Percentiles rank a stretch among this genome's conserved stretches.
Conservation (phyloP, 2,888 invertebrate genomes). For the Brenthis ino region DNA sequence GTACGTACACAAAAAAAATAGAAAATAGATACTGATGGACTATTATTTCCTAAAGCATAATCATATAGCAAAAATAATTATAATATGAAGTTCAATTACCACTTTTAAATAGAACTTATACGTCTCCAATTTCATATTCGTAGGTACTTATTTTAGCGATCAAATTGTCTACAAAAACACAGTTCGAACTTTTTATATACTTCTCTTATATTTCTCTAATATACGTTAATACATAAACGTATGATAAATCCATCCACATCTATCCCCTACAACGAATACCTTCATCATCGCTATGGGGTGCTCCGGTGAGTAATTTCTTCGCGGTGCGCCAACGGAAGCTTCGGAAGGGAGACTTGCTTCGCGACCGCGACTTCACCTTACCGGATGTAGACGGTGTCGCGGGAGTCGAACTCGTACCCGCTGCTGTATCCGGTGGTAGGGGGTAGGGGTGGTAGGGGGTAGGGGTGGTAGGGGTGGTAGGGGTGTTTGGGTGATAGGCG, state of each 20-base stretch:
- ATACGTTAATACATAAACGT: not conserved
- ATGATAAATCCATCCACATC: conserved; percentile 50
- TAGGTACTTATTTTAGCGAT: no score
- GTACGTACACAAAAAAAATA: conserved; percentile 34
- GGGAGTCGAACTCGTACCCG: conserved; percentile 71
- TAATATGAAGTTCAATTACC: no score
- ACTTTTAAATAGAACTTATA: no score
- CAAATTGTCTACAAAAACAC: no score
- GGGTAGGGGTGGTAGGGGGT: not conserved
- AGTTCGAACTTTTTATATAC: no score
- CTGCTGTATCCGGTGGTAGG: conserved; percentile 51
- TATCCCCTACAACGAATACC: conserved; percentile 79
- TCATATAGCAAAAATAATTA: not conserved
- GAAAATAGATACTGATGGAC: conserved; percentile 32
- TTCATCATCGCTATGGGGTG: conserved; percentile 91
- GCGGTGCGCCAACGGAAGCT: conserved; percentile 96
- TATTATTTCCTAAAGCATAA: not conserved
- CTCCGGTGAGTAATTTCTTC: conserved; percentile 84
- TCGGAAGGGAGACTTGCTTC: conserved; percentile 96
- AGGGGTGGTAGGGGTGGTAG: not conserved
- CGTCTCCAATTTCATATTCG: not conserved
- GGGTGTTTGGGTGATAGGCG: not conserved
- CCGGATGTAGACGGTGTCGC: conserved; percentile 80
- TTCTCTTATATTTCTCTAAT: not conserved
- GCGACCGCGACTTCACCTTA: conserved; percentile 91